phyloP scores from a whole-genome alignment of 2,888 invertebrate genomes.

The Gisinianus flammeolus region DNA sequence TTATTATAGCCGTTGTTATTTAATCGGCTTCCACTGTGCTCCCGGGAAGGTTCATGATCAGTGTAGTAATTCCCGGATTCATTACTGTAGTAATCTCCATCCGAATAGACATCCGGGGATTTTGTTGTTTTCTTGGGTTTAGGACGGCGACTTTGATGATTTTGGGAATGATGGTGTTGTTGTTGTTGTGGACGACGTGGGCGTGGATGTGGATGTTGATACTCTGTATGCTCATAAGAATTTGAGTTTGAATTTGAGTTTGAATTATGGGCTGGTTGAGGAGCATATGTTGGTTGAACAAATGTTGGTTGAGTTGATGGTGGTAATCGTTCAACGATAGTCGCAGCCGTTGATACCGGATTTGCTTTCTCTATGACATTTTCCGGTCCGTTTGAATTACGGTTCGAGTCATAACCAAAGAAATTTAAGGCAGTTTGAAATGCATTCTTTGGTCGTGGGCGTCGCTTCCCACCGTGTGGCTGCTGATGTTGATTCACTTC shows the following conservation, averaged over 20 bases:
- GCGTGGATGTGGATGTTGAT: background rate
- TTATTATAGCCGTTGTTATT: background rate
- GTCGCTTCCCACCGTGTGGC: background rate
- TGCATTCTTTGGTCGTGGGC: background rate
- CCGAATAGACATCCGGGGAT: background rate
- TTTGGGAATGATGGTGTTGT: background rate
- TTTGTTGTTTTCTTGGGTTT: too few species aligned
- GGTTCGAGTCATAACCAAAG: background rate
- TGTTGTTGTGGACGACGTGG: background rate
- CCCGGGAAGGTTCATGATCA: too few species aligned
- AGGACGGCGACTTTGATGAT: background rate
- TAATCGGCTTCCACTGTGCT: background rate
- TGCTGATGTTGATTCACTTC: background rate
- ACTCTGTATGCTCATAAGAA: background rate
- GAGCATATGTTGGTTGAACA: background rate
- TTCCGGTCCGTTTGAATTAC: background rate
- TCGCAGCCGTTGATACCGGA: background rate
- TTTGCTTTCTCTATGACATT: background rate
- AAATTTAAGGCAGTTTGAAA: background rate
- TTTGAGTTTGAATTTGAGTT: background rate
- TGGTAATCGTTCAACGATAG: background rate
- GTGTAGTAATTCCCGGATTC: background rate
- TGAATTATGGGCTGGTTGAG: background rate
- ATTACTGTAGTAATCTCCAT: conserved; percentile 1
- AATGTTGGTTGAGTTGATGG: background rate